Conservation (phyloP, 2,888 invertebrate genomes). For the Caenorhabditis auriculariae region DNA sequence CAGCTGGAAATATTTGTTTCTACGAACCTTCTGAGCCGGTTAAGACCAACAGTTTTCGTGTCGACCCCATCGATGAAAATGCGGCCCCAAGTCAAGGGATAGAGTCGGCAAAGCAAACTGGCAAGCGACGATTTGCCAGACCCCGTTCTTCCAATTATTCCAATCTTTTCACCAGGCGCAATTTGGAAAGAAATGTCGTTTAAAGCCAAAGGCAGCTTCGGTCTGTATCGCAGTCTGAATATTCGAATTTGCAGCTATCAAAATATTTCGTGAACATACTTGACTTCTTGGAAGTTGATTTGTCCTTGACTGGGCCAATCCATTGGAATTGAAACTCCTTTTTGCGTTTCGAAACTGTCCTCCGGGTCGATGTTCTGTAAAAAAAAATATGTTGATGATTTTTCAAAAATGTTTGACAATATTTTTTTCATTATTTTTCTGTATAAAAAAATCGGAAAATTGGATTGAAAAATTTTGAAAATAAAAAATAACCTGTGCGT, state of each 20-base stretch:
- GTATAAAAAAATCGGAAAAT: neutral
- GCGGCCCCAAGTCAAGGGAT: constrained; percentile 66
- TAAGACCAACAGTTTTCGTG: constrained; percentile 63
- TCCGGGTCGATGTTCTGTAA: constrained; percentile 55
- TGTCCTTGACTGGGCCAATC: constrained; percentile 69
- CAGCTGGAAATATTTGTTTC: neutral
- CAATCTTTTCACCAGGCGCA: constrained; percentile 70
- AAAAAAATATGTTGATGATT: neutral
- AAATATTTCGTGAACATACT: constrained; percentile 30
- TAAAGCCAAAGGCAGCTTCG: constrained; percentile 67
- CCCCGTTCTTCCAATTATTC: constrained; percentile 70
- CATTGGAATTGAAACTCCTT: constrained; percentile 35
- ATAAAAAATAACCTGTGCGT: constrained; percentile 53
- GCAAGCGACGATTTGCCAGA: constrained; percentile 72
- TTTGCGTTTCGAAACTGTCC: constrained; percentile 32
- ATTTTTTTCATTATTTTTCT: neutral
- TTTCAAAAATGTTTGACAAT: neutral
- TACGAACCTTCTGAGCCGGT: constrained; percentile 29
- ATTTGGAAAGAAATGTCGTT: constrained; percentile 70
- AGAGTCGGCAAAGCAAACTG: constrained; percentile 71
- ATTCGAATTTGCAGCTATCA: neutral
- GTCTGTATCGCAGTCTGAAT: constrained; percentile 66
- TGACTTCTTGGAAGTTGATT: constrained; percentile 68
- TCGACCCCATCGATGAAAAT: constrained; percentile 56
- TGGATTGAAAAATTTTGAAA: neutral